phyloP scores from a whole-genome alignment of 2,113 vertebrate species.

The Tupaia chinensis region DNA sequence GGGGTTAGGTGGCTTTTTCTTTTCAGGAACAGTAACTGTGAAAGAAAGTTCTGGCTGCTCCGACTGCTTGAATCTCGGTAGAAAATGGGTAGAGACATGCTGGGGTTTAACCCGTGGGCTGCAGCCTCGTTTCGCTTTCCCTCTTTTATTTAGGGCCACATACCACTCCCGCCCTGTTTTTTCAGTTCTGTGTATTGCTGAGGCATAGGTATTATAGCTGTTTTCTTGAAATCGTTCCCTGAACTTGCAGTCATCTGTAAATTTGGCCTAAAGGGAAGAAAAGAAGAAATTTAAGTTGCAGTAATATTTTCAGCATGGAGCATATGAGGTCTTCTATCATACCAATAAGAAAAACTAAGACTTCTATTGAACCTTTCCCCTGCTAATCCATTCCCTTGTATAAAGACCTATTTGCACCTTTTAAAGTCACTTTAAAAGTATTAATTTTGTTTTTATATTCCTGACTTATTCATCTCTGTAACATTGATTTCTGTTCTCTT shows the following conservation, averaged over 20 bases:
- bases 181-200: conserved; percentile 91
- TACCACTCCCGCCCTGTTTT: conserved; percentile 94
- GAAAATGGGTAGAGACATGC: conserved; percentile 96
- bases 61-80: conserved; percentile 91
- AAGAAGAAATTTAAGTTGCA: not conserved
- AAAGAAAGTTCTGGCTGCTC: conserved; percentile 90
- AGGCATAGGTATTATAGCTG: conserved; percentile 99
- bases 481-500: not conserved
- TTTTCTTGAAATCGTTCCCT: conserved; percentile 98
- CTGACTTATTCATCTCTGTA: not conserved
- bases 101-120: conserved; percentile 96
- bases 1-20: conserved; percentile 83
- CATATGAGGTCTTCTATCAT: not conserved
- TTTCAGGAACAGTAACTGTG: conserved; percentile 90
- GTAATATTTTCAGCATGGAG: not conserved
- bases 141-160: conserved; percentile 97
- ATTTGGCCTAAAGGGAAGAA: conserved; percentile 86
- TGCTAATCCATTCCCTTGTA: not conserved
- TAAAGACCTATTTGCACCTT: conserved; percentile 20
- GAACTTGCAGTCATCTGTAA: conserved; percentile 97
- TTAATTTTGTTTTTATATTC: not conserved
- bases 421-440: conserved; percentile 5
- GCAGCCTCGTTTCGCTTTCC: conserved; percentile 96
- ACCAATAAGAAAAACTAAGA: conserved; percentile 27
- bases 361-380: not conserved